A percentile compares a stretch with the other conserved stretches of the same genome.
Conservation (phyloP, 2,797 vertebrate species). For the Momotus momota region DNA sequence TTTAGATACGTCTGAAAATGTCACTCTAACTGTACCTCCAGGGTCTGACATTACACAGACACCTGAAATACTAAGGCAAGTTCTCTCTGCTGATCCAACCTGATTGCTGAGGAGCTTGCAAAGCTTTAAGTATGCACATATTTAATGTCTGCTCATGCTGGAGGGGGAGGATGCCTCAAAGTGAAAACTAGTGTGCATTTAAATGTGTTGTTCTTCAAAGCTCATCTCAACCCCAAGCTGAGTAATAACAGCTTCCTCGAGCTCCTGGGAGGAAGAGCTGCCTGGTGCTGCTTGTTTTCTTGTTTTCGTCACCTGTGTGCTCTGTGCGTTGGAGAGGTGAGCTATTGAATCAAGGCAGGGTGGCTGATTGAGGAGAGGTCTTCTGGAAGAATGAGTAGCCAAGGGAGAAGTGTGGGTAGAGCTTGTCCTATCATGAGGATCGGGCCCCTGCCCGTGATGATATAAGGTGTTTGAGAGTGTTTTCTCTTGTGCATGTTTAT, state of each 20-base stretch:
- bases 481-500: background rate
- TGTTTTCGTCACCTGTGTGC: background rate
- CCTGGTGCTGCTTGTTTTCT: background rate
- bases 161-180: background rate
- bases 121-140: background rate
- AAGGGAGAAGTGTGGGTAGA: background rate
- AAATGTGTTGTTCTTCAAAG: background rate
- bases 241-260: background rate
- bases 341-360: background rate
- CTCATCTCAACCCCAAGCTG: background rate
- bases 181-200: background rate
- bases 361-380: background rate
- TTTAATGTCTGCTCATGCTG: background rate
- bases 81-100: background rate
- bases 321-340: background rate
- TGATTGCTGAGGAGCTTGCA: background rate
- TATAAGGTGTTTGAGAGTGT: background rate
- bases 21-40: background rate
- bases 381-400: background rate
- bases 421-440: background rate
- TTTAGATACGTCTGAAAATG: constrained; percentile 6
- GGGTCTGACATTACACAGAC: constrained; percentile 19
- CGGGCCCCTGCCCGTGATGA: background rate
- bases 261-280: background rate
- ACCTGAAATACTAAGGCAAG: background rate